These are phyloP conservation scores for Hiodon alosoides DNA, from an alignment of 2,113 vertebrate genomes.

Conservation along the genomic window DNA sequence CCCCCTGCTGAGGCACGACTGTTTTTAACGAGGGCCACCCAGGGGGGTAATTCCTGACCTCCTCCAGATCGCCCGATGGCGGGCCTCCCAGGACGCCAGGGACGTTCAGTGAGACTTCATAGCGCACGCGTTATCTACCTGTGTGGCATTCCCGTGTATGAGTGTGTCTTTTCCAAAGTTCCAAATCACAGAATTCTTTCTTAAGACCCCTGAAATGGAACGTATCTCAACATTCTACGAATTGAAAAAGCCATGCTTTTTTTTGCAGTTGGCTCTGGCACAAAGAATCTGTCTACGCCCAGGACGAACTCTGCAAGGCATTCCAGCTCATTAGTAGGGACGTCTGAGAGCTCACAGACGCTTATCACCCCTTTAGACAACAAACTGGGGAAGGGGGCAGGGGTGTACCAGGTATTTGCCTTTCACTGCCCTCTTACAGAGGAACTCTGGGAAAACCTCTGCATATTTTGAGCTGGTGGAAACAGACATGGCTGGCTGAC, in stretches of 20 bases:
- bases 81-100: conserved; percentile 4
- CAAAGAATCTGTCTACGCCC: not conserved
- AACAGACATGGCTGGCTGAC: conserved; percentile 40
- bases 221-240: conserved; percentile 20
- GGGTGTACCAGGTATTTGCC: not conserved
- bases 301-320: not conserved
- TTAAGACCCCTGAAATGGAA: conserved; percentile 19
- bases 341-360: not conserved
- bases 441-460: not conserved
- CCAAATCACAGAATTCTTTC: not conserved
- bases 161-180: conserved; percentile 11
- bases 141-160: conserved; percentile 44
- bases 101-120: conserved; percentile 10
- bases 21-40: not conserved
- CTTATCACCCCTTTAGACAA: not conserved
- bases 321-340: not conserved
- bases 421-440: conserved; percentile 27
- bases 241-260: conserved; percentile 11
- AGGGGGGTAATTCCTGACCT: not conserved
- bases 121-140: conserved; percentile 39
- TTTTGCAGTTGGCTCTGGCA: not conserved
- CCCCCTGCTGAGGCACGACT: not conserved
- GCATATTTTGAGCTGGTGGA: conserved; percentile 27
- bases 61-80: not conserved
- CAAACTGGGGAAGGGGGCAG: not conserved